Conservation (phyloP, 2,113 vertebrate genomes). For the Laticauda laticaudata region DNA sequence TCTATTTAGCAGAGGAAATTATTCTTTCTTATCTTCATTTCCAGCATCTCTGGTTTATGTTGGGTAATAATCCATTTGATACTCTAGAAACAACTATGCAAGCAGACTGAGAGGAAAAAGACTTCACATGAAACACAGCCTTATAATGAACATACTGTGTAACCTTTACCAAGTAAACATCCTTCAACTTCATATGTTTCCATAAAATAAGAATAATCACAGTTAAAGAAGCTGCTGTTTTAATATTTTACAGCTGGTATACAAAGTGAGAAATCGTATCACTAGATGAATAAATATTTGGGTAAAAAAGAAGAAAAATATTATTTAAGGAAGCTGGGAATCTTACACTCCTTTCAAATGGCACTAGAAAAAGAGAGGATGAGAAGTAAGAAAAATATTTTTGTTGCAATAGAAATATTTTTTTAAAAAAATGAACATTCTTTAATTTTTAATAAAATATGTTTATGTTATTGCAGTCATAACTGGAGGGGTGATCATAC, state of each 20-base stretch:
- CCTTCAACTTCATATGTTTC: conserved; percentile 37
- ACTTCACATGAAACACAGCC: neutral
- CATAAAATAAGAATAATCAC: conserved; percentile 41
- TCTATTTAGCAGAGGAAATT: neutral
- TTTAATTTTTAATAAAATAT: conserved; percentile 75
- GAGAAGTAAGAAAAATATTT: conserved; percentile 60
- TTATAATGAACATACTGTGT: neutral
- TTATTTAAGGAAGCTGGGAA: conserved; percentile 58
- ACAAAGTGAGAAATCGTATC: conserved; percentile 10
- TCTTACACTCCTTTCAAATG: conserved; percentile 55
- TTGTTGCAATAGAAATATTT: conserved; percentile 65
- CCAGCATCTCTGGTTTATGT: neutral
- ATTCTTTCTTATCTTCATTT: conserved; percentile 30
- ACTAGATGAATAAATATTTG: neutral
- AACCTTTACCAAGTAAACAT: conserved; percentile 59
- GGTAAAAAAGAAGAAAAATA: conserved; percentile 17
- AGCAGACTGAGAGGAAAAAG: neutral
- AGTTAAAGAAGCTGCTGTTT: neutral
- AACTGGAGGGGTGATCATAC: conserved; percentile 34
- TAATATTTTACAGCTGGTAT: neutral
- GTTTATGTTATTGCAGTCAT: conserved; percentile 61
- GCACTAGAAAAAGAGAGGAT: conserved; percentile 22
- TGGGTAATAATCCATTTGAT: neutral
- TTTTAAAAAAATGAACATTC: conserved; percentile 67
- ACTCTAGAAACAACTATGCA: neutral